A percentile compares a stretch with the other conserved stretches of the same genome.
These are phyloP conservation scores for Pipistrellus nathusii DNA, from an alignment of 2,797 vertebrate genomes.

Conservation along the genomic window DNA sequence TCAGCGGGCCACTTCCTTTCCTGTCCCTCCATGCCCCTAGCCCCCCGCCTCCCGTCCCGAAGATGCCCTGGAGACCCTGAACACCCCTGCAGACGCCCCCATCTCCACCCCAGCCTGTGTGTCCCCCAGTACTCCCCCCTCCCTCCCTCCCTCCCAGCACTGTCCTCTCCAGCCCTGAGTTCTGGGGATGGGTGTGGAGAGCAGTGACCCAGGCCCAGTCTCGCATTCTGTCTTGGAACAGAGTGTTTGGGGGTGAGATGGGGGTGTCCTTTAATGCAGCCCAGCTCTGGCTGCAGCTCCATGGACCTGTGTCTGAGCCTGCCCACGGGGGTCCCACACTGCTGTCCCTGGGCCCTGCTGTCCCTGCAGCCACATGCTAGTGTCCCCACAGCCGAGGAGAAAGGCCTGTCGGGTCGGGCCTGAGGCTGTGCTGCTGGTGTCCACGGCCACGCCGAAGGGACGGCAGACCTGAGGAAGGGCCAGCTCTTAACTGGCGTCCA, in stretches of 20 bases:
- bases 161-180: background rate
- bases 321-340: background rate
- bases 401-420: background rate
- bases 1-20: background rate
- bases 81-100: background rate
- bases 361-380: background rate
- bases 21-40: too few relatives aligned
- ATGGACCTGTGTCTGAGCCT: background rate
- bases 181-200: background rate
- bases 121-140: background rate
- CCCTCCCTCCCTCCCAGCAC: fast-evolving
- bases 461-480: background rate
- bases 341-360: background rate
- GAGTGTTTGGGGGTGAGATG: fast-evolving
- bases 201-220: background rate
- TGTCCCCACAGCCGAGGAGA: background rate
- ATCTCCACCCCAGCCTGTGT: background rate
- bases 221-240: fast-evolving
- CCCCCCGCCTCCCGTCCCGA: fast-evolving
- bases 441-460: fast-evolving
- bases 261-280: background rate
- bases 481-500: fast-evolving
- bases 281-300: background rate
- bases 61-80: background rate
- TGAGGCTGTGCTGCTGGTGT: background rate